Evolutionary conservation across 2,113 vertebrate genomes (phyloP), one percentile per base, ranked within the genome.

Genomic region (Mesitornis unicolor): DNA sequence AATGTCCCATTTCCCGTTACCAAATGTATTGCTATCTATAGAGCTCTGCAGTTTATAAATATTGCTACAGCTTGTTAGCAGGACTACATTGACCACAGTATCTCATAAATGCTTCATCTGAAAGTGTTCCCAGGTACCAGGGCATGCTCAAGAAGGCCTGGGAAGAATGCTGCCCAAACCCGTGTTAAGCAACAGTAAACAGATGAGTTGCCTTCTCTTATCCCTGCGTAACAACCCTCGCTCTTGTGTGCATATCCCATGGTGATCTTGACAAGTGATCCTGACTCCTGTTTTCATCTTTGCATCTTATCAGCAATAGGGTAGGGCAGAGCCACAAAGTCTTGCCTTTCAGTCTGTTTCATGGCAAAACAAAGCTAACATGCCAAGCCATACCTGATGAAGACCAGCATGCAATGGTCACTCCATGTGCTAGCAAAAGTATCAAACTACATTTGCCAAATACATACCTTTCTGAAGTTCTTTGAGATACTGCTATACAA

Each of bases 91-190:
- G 5, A 74, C 45, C 63, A 57, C 40, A 60, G 40, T 36, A 36
- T 75, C 86, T 84, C 48, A 11, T 71, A 75, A 82, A 43, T 13
- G 19, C 61, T 82, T 28, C 28, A 2, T 48, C 45, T 10, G n/a
- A 87, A 94, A 73, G n/a, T 42, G 59, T 84, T 91, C 74, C 57
- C 84, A 95, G 63, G 28, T 79, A 51, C 43, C 28, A 73, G 40
- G 65, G 81, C 69, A 84, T 93, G 61, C 84, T 87, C 78, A 50
- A 42, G 60, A 42, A 60, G 26, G 59, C 50, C 50, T 88, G 63
- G 59, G 71, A 82, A 70, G 57, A 90, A 53, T 31, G 60, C 31
- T 45, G 36, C 45, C 61, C 8, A n/a, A 82, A 69, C 20, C 45
- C 16, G 10, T 1, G 35, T 91, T 60, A 91, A 79, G 70, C 56